Base-by-base conservation (phyloP, 2,113 vertebrate genomes). In the Ploceus nigricollis region DNA sequence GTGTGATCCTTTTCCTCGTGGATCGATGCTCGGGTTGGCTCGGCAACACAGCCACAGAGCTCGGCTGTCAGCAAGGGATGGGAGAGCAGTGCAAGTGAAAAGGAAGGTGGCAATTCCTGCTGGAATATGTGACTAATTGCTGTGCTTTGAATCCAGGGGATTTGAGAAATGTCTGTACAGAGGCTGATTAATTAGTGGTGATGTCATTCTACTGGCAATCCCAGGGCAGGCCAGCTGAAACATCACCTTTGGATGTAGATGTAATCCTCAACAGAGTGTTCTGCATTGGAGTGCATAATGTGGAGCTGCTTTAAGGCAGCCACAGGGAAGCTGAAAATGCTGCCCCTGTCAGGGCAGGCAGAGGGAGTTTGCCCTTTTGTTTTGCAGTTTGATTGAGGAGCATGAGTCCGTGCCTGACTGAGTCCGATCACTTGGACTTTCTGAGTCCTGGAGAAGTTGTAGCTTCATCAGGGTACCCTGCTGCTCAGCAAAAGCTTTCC, bases 121-220 rank as follows among this genome's bases (percentile, higher is more conserved):
- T 58, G 35, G 79, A 58, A 40, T 27, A 10, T 13, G 53, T 72
- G 86, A 93, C 50, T 90, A 92, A 90, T 54, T 76, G 54, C 64
- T 73, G 66, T 66, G 82, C 76, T 76, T 77, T 89, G 76, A 82
- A 45, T 88, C 53, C 76, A 63, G 56, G 82, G 60, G 33, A 73
- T 83, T 45, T 92, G 60, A 78, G 82, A 92, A 86, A 64, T 53
- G 45, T 54, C 48, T 25, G 90, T 31, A 72, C 66, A 91, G 88
- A 69, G 53, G 58, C 65, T 82, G 66, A 93, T 95, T 91, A 85
- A 92, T 91, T 93, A 90, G 79, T 20, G 64, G 63, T 94, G 94
- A 92, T 82, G 82, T 84, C 85, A 90, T 83, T 84, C 78, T 35
- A 1, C 64, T 33, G 73, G 76, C 80, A 92, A 28, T 69, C 70